A percentile compares a stretch with the other conserved stretches of the same genome.
Conservation (phyloP, 2,113 vertebrate genomes). For the Helogale parvula region DNA sequence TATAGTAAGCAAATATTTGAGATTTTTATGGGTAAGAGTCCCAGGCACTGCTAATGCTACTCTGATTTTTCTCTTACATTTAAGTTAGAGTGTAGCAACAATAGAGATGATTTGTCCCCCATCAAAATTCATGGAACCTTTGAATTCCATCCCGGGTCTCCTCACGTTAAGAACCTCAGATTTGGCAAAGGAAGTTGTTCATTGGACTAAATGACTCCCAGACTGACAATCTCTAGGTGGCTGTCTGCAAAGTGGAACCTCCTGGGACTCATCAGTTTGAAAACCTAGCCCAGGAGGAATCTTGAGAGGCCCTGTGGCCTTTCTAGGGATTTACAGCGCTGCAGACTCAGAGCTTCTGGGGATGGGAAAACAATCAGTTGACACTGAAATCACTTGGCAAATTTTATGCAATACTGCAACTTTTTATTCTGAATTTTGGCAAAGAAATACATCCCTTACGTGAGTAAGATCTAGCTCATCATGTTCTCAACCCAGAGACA, state of each 20-base stretch:
- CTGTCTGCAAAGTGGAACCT: background rate
- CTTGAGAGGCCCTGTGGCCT: background rate
- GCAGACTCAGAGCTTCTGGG: background rate
- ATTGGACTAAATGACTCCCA: background rate
- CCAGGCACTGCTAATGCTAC: background rate
- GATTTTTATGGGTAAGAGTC: background rate
- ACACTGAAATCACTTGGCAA: slow-evolving; percentile 44
- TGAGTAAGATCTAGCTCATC: slow-evolving; percentile 30
- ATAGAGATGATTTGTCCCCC: background rate
- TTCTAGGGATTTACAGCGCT: slow-evolving; percentile 1
- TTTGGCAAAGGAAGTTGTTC: background rate
- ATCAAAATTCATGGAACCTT: background rate
- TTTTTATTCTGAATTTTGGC: slow-evolving; percentile 52
- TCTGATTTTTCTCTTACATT: background rate
- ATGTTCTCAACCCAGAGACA: slow-evolving; percentile 37
- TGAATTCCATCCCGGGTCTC: background rate
- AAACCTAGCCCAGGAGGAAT: background rate
- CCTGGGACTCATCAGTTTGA: background rate
- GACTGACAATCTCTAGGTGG: background rate
- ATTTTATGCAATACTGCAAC: slow-evolving; percentile 25
- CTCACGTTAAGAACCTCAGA: background rate
- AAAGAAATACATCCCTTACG: background rate
- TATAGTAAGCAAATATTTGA: slow-evolving; percentile 7
- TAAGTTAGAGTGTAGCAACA: slow-evolving; percentile 31
- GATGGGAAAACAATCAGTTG: background rate